Base-by-base conservation (phyloP, 2,113 vertebrate genomes). In the Odocoileus virginianus region DNA sequence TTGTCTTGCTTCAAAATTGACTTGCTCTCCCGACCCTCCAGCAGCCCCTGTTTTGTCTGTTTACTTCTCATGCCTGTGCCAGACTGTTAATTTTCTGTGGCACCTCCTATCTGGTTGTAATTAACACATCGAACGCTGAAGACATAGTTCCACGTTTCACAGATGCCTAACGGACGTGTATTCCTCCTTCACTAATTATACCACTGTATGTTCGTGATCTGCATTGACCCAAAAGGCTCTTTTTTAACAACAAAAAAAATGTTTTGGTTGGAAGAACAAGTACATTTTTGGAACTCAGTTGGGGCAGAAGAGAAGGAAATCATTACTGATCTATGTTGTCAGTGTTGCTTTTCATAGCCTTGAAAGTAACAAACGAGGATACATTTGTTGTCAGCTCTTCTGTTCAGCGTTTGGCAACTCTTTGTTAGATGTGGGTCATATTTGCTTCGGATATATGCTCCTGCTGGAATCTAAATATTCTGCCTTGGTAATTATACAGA, bases 31-130 rank as follows among this genome's bases (percentile, higher is more conserved):
- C 96, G 98, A 99, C 99, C 99, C 99, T 98, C 96, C 85, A 94
- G 98, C 98, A 95, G 98, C 97, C 98, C 98, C 98, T 97, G 97
- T 98, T 99, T 98, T 97, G 97, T 99, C 98, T 99, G 98, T 99
- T 99, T 99, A 99, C 98, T 98, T 99, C 98, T 98, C 98, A 98
- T 98, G 99, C 98, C 98, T 98, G 97, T 96, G 96, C 96, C 79
- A 99, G 98, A 98, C 98, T 98, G 98, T 98, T 99, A 99, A 99
- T 99, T 99, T 99, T 99, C 99, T 76, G 60, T 98, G 98, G 98
- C 98, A 97, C 97, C 98, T 99, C 98, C 98, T 98, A 98, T 98
- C 98, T 98, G 97, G 84, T 98, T 98, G 98, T 99, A 99, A 99
- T 99, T 99, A 99, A 99, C 98, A 99, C 99, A 99, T 98, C 12